Conservation (phyloP, 2,113 vertebrate genomes). For the Gracilinanus agilis region DNA sequence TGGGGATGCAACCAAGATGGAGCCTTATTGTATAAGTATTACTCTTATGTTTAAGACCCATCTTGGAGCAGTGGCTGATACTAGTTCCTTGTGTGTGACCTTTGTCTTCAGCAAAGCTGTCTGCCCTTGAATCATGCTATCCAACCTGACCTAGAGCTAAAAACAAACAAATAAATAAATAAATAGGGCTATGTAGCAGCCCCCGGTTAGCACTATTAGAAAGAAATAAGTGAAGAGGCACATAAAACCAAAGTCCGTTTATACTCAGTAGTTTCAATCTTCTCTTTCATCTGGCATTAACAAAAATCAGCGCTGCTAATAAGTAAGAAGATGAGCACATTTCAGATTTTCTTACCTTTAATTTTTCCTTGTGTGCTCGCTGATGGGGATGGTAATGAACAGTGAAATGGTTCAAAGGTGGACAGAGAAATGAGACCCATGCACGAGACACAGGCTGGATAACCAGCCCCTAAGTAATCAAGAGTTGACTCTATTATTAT, state of each 20-base stretch:
- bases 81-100: constrained; percentile 70
- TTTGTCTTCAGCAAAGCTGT: constrained; percentile 69
- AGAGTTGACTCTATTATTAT: background rate
- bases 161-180: too few species aligned
- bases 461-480: background rate
- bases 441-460: background rate
- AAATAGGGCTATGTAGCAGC: constrained; percentile 4
- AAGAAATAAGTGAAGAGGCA: constrained; percentile 25
- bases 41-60: constrained; percentile 62
- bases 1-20: constrained; percentile 24
- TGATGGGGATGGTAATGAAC: constrained; percentile 52
- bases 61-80: constrained; percentile 54
- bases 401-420: constrained; percentile 33
- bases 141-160: constrained; percentile 64
- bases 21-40: constrained; percentile 61
- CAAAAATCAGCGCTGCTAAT: constrained; percentile 18
- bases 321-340: constrained; percentile 35
- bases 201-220: constrained; percentile 36
- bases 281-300: constrained; percentile 19
- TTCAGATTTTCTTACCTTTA: constrained; percentile 59
- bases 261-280: constrained; percentile 44
- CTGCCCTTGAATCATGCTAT: constrained; percentile 65
- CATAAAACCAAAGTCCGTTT: too few species aligned
- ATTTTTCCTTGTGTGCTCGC: constrained; percentile 32
- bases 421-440: too few species aligned